A percentile compares a stretch with the other conserved stretches of the same genome.
These are phyloP conservation scores for Erinaceus europaeus DNA, from an alignment of 2,113 vertebrate species.

Conservation along the genomic window DNA sequence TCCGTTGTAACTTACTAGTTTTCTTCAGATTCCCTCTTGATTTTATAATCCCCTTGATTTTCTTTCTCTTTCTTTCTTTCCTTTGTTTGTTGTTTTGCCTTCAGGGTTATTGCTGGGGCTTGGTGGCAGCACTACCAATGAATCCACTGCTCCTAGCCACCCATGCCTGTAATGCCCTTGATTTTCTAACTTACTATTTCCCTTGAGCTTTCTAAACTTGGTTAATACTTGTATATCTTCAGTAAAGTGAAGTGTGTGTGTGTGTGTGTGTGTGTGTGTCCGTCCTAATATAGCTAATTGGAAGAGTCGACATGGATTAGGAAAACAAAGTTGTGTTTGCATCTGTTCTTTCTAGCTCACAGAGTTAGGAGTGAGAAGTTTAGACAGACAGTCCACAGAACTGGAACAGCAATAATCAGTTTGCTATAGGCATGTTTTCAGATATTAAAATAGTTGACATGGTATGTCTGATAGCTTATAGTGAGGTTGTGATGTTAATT, in stretches of 20 bases:
- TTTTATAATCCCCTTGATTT: conserved; percentile 55
- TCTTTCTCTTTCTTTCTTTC: too few species aligned
- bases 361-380: conserved; percentile 62
- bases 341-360: conserved; percentile 75
- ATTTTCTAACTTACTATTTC: too few species aligned
- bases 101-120: too few species aligned
- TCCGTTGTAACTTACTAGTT: neutral
- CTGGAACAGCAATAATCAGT: conserved; percentile 74
- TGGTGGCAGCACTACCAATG: too few species aligned
- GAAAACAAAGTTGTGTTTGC: conserved; percentile 64
- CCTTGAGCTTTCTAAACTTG: too few species aligned
- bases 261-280: conserved; percentile 27
- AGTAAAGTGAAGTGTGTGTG: neutral
- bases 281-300: too few species aligned
- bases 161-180: too few species aligned
- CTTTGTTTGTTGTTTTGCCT: too few species aligned
- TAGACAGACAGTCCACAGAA: conserved; percentile 67
- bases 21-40: conserved; percentile 53
- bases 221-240: conserved; percentile 52
- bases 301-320: neutral
- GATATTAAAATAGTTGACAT: conserved; percentile 81
- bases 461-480: conserved; percentile 79
- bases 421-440: conserved; percentile 77
- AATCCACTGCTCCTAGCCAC: too few species aligned
- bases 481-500: conserved; percentile 83